These are phyloP conservation scores for Leptopilina clavipes DNA, from an alignment of 1,140 invertebrate genomes.

Conservation along the genomic window DNA sequence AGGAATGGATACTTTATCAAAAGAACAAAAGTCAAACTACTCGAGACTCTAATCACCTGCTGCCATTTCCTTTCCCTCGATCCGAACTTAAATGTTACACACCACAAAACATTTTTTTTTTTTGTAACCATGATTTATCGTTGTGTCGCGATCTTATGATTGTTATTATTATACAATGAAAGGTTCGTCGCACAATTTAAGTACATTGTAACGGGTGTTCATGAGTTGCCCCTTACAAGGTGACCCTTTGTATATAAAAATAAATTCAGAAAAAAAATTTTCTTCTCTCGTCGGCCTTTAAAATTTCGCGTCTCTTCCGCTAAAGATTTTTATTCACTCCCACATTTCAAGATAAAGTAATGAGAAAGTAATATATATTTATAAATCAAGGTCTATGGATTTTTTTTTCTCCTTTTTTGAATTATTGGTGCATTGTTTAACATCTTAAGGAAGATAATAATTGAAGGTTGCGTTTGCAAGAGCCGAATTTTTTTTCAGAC, in stretches of 20 bases:
- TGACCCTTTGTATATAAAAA: background rate
- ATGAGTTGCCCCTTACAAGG: background rate
- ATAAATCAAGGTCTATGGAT: no score
- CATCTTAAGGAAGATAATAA: background rate
- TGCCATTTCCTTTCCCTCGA: background rate
- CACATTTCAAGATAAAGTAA: no score
- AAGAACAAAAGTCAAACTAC: background rate
- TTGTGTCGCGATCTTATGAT: background rate
- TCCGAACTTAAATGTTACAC: background rate
- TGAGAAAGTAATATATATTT: no score
- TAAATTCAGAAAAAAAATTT: background rate
- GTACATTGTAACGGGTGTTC: slow-evolving; percentile 1
- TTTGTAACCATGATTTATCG: background rate
- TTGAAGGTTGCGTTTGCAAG: slow-evolving; percentile 1
- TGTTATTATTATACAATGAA: slow-evolving; percentile 27
- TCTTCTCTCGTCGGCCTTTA: background rate
- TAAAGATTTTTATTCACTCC: no score
- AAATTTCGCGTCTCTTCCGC: background rate
- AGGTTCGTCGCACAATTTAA: background rate
- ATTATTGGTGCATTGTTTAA: no score
- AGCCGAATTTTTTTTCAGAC: background rate
- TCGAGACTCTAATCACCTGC: background rate
- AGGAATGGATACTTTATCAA: slow-evolving; percentile 6
- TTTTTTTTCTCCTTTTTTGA: no score
- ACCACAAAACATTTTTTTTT: background rate